These are phyloP conservation scores for Blastobasis adustella DNA, from an alignment of 2,888 invertebrate species.

Conservation along the genomic window DNA sequence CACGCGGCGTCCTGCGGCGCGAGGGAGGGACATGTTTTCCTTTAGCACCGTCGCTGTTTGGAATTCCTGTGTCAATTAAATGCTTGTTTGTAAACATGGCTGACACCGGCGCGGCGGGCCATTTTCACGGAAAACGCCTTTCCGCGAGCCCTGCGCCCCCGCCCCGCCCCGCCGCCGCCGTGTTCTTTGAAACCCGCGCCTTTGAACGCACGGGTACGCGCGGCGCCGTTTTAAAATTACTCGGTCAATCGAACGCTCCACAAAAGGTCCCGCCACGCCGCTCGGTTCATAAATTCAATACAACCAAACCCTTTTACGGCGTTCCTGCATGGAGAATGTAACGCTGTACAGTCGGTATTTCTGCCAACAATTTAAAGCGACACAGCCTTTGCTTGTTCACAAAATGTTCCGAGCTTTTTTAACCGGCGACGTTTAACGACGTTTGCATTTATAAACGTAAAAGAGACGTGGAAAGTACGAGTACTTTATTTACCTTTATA, in stretches of 20 bases:
- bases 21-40: conserved; percentile 45
- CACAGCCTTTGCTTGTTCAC: too few species aligned
- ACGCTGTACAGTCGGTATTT: too few species aligned
- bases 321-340: too few species aligned
- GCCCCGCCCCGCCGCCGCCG: too few species aligned
- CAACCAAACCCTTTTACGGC: too few species aligned
- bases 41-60: conserved; percentile 50
- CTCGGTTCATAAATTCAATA: neutral
- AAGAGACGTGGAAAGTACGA: too few species aligned
- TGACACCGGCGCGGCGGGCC: conserved; percentile 40
- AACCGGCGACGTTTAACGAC: too few species aligned
- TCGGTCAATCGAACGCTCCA: conserved; percentile 22
- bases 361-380: too few species aligned
- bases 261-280: conserved; percentile 4
- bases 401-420: too few species aligned
- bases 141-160: conserved; percentile 26
- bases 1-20: conserved; percentile 1
- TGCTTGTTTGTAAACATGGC: conserved; percentile 59
- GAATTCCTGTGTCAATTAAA: conserved; percentile 64
- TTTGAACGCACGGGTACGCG: conserved; percentile 28
- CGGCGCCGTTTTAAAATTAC: conserved; percentile 20
- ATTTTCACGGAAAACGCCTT: conserved; percentile 50
- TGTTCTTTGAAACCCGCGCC: conserved; percentile 37
- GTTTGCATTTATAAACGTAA: too few species aligned
- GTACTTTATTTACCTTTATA: too few species aligned